phyloP scores from a whole-genome alignment of 2,797 vertebrate genomes.

The Cryptoblepharus egeriae region DNA sequence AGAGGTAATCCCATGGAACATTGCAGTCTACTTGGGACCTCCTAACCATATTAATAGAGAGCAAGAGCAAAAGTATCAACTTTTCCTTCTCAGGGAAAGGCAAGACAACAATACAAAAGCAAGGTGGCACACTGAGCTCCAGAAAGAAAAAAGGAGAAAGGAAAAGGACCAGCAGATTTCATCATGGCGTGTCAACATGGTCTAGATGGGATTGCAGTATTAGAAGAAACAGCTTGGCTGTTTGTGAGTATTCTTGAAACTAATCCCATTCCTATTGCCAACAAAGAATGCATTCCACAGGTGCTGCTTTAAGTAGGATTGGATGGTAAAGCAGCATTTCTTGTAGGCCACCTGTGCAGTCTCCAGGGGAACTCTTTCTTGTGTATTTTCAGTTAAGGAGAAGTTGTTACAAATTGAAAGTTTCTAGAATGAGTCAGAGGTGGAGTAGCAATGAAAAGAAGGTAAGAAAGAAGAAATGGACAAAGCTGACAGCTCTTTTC shows the following conservation, averaged over 20 bases:
- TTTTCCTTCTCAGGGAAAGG: neutral
- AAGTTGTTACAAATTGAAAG: neutral
- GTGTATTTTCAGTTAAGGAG: neutral
- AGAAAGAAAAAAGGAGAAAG: too few species aligned
- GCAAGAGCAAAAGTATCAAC: neutral
- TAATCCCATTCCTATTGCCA: too few species aligned
- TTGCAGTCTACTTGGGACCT: conserved; percentile 15
- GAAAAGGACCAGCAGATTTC: too few species aligned
- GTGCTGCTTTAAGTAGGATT: too few species aligned
- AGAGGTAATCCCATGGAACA: conserved; percentile 24
- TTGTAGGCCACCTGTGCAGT: neutral
- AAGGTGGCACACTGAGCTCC: too few species aligned
- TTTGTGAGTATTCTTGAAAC: too few species aligned
- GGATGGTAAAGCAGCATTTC: neutral
- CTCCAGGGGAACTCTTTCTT: neutral
- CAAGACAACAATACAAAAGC: neutral
- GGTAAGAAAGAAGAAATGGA: neutral
- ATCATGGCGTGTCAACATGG: too few species aligned
- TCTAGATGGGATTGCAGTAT: too few species aligned
- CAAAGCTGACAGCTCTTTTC: neutral
- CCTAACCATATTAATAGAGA: conserved; percentile 27
- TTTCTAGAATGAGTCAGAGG: neutral
- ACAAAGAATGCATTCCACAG: too few species aligned
- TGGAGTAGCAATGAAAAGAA: neutral
- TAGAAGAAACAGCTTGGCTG: too few species aligned